phyloP scores from a whole-genome alignment of 1,140 invertebrate genomes.

The Andricus grossulariae region DNA sequence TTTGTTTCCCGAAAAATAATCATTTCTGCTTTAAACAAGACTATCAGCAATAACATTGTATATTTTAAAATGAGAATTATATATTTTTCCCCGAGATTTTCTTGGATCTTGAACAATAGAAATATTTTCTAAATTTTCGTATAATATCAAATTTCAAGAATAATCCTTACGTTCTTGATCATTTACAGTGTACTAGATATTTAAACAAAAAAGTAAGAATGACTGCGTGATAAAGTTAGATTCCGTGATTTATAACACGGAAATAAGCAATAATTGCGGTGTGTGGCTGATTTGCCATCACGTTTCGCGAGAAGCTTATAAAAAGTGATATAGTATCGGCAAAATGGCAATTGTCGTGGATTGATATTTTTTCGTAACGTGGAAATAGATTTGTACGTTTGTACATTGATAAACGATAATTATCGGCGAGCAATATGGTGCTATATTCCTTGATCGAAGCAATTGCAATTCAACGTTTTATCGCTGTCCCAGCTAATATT shows the following conservation, averaged over 20 bases:
- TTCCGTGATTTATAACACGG: conserved; percentile 13
- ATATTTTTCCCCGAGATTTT: too few relatives aligned
- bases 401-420: not conserved
- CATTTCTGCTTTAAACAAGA: too few relatives aligned
- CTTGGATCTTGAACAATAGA: too few relatives aligned
- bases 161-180: too few relatives aligned
- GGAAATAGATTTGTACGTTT: conserved; percentile 3
- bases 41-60: too few relatives aligned
- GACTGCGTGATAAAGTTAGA: not conserved
- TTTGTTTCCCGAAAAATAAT: too few relatives aligned
- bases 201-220: conserved; percentile 2
- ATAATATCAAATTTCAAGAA: too few relatives aligned
- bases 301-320: conserved; percentile 12
- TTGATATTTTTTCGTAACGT: not conserved
- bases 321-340: not conserved
- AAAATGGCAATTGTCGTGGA: conserved; percentile 1
- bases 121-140: too few relatives aligned
- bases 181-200: not conserved
- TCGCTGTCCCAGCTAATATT: not conserved
- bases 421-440: not conserved
- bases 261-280: conserved; percentile 28
- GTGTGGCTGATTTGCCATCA: conserved; percentile 19
- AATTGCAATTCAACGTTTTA: not conserved
- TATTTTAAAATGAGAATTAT: too few relatives aligned
- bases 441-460: not conserved